phyloP scores from a whole-genome alignment of 1,140 invertebrate genomes.

The Brachionus sp. region DNA sequence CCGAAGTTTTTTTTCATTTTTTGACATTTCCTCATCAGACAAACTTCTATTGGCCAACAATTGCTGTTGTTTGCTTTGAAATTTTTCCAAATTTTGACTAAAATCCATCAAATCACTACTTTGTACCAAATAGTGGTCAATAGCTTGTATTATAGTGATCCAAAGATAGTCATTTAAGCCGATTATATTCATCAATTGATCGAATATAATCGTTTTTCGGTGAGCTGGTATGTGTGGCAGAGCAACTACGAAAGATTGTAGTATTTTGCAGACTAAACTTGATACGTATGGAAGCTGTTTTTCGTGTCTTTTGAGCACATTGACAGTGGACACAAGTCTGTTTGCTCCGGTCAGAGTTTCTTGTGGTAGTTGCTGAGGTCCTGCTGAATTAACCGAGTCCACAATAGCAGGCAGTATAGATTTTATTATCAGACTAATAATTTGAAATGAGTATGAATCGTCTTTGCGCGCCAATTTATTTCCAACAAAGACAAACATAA shows the following conservation, averaged over 20 bases:
- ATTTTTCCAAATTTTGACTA: constrained; percentile 37
- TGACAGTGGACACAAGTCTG: neutral
- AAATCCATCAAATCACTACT: constrained; percentile 29
- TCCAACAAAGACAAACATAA: constrained; percentile 46
- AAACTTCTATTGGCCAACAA: neutral
- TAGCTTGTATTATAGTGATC: constrained; percentile 58
- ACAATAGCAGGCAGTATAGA: constrained; percentile 29
- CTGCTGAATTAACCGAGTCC: neutral
- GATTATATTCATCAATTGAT: constrained; percentile 72
- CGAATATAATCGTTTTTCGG: constrained; percentile 73
- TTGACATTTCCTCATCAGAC: neutral
- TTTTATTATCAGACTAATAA: constrained; percentile 32
- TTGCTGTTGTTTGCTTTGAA: constrained; percentile 26
- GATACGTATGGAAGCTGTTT: constrained; percentile 48
- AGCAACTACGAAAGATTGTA: constrained; percentile 83
- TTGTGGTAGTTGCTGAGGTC: neutral
- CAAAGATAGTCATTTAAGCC: constrained; percentile 70
- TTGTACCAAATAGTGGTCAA: constrained; percentile 34
- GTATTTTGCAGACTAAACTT: constrained; percentile 64
- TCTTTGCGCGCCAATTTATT: constrained; percentile 44
- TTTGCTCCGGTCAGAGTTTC: neutral
- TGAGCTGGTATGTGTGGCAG: constrained; percentile 84
- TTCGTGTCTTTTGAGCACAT: constrained; percentile 39
- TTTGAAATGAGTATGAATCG: constrained; percentile 30
- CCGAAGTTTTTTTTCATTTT: constrained; percentile 35